Percentiles rank a stretch among this genome's conserved stretches.
Evolutionary conservation across 2,113 vertebrate genomes (phyloP).

Genomic region (Cinclus mexicanus): DNA sequence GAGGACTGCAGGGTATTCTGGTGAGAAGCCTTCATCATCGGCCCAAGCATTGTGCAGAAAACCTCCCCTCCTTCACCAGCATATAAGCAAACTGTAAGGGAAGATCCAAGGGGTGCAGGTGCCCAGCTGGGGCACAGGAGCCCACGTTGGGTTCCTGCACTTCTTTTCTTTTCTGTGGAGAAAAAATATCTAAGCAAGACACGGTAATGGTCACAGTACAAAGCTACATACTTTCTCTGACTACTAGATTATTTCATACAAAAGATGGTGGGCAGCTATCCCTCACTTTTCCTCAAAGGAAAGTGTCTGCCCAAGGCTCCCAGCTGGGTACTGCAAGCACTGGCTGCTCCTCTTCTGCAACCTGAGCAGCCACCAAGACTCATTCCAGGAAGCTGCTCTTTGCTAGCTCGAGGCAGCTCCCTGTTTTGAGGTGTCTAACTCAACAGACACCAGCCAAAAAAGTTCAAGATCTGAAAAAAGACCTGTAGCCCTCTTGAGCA

Average conservation of each 20-base stretch:
- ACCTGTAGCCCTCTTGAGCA: not conserved
- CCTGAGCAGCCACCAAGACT: not conserved
- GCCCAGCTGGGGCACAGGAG: not conserved
- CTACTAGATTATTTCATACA: not conserved
- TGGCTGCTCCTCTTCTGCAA: not conserved
- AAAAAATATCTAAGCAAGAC: not conserved
- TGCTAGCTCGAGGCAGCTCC: accelerated
- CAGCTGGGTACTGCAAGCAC: not conserved
- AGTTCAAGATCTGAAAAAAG: not conserved
- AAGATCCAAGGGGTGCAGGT: not conserved
- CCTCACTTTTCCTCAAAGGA: not conserved
- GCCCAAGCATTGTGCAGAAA: not conserved
- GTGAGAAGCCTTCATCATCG: not conserved
- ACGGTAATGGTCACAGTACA: not conserved
- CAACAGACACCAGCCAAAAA: not conserved
- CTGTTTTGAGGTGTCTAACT: not conserved
- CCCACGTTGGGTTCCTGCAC: not conserved
- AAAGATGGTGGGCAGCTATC: not conserved
- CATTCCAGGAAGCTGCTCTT: not conserved
- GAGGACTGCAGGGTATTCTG: not conserved
- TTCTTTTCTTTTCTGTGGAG: not conserved
- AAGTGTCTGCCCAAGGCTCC: not conserved
- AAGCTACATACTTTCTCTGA: not conserved
- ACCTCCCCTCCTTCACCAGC: accelerated
- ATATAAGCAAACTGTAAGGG: not conserved